Evolutionary conservation across 1,140 invertebrate genomes (phyloP).

Genomic region (Bradysia coprophila): DNA sequence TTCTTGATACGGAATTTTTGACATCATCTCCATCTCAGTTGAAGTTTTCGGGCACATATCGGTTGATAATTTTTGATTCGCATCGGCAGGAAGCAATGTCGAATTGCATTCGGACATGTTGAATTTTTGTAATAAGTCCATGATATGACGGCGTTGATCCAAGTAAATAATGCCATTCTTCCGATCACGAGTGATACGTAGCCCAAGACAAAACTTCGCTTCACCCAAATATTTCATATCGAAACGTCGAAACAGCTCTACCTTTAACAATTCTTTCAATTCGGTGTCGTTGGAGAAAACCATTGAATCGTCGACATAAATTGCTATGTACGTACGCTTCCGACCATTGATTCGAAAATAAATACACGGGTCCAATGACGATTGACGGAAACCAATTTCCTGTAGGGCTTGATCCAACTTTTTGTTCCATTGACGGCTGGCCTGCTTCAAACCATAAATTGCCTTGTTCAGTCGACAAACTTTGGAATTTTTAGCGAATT

Average conservation of each 20-base stretch:
- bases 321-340: slow-evolving; percentile 10
- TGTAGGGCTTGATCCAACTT: slow-evolving; percentile 11
- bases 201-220: slow-evolving; percentile 2
- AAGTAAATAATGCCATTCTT: not conserved
- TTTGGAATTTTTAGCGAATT: slow-evolving; percentile 10
- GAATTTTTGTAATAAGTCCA: slow-evolving; percentile 6
- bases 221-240: slow-evolving; percentile 5
- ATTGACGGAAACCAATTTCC: slow-evolving; percentile 10
- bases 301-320: slow-evolving; percentile 22
- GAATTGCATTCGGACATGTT: slow-evolving; percentile 9
- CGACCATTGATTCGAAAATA: slow-evolving; percentile 8
- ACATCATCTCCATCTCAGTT: not conserved
- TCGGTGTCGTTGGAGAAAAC: slow-evolving; percentile 13
- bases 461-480: slow-evolving; percentile 18
- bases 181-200: slow-evolving; percentile 1
- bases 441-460: slow-evolving; percentile 24
- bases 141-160: slow-evolving; percentile 5
- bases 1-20: slow-evolving; percentile 12
- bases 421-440: slow-evolving; percentile 16
- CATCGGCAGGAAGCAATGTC: slow-evolving; percentile 6
- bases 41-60: not conserved
- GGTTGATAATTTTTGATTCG: slow-evolving; percentile 4
- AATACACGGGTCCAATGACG: slow-evolving; percentile 15
- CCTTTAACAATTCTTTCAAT: slow-evolving; percentile 1
- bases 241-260: slow-evolving; percentile 1